These are phyloP conservation scores for Rhynchotus rufescens DNA, from an alignment of 2,797 vertebrate genomes.

Conservation along the genomic window DNA sequence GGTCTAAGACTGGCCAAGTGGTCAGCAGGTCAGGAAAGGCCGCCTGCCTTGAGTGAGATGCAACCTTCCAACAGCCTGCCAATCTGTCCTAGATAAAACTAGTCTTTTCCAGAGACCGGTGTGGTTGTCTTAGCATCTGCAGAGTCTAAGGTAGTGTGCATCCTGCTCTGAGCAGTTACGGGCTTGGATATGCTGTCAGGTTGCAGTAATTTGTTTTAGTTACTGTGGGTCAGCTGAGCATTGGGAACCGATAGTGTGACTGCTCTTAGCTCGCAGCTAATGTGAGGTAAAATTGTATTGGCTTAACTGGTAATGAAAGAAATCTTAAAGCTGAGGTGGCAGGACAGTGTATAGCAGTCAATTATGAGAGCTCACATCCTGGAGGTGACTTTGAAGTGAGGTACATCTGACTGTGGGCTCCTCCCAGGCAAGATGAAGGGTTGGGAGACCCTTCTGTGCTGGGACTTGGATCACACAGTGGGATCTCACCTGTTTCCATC, in stretches of 20 bases:
- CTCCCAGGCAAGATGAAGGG: not conserved
- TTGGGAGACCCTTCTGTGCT: not conserved
- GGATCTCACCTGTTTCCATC: not conserved
- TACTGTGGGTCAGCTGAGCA: not conserved
- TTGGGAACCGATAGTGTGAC: not conserved
- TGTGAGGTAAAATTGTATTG: not conserved
- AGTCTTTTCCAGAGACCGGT: not conserved
- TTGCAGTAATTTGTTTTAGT: fast-evolving
- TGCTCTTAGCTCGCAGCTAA: not conserved
- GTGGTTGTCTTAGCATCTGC: not conserved
- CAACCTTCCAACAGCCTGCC: not conserved
- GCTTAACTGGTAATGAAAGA: not conserved
- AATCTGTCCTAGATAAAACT: not conserved
- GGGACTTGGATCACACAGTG: not conserved
- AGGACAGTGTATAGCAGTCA: not conserved
- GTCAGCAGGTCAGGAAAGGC: not conserved
- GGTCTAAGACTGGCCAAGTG: not conserved
- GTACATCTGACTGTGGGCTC: not conserved
- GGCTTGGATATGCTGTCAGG: fast-evolving
- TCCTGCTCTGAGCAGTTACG: not conserved
- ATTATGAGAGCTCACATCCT: not conserved
- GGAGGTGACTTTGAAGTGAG: not conserved
- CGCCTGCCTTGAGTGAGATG: not conserved
- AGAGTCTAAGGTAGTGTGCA: not conserved
- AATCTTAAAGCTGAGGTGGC: not conserved